Evolutionary conservation across 2,888 invertebrate genomes (phyloP).

Genomic region (Bimastos eiseni): DNA sequence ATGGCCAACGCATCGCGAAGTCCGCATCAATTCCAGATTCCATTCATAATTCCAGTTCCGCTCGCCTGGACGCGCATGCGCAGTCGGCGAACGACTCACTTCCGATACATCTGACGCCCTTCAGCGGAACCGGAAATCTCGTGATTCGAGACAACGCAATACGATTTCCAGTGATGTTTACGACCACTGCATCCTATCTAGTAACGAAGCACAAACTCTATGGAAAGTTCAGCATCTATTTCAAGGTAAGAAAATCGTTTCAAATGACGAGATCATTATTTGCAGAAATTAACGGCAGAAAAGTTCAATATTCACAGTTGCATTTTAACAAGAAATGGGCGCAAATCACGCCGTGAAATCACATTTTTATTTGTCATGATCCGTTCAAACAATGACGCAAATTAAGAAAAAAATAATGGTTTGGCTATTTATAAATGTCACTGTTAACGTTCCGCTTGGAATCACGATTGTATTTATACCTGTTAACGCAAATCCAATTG

Average conservation of each 20-base stretch:
- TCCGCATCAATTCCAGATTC: neutral
- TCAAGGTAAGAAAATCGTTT: conserved; percentile 49
- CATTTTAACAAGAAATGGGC: too few relatives aligned
- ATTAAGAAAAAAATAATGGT: too few relatives aligned
- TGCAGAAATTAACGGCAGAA: too few relatives aligned
- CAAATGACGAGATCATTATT: too few relatives aligned
- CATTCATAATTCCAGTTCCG: neutral
- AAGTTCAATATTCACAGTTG: too few relatives aligned
- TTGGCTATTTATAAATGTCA: too few relatives aligned
- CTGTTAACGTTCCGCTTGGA: too few relatives aligned
- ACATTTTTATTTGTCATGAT: too few relatives aligned
- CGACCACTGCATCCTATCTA: conserved; percentile 86
- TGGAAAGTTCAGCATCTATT: conserved; percentile 69
- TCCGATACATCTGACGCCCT: neutral
- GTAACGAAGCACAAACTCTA: conserved; percentile 86
- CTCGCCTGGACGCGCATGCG: neutral
- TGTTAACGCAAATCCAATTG: too few relatives aligned
- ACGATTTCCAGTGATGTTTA: conserved; percentile 54
- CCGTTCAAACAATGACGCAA: too few relatives aligned
- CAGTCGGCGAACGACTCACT: conserved; percentile 5
- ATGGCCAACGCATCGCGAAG: neutral
- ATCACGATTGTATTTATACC: too few relatives aligned
- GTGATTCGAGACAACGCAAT: neutral
- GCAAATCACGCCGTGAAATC: too few relatives aligned
- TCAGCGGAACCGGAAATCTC: neutral